phyloP scores from a whole-genome alignment of 1,140 invertebrate species.

The Acromyrmex charruanus region DNA sequence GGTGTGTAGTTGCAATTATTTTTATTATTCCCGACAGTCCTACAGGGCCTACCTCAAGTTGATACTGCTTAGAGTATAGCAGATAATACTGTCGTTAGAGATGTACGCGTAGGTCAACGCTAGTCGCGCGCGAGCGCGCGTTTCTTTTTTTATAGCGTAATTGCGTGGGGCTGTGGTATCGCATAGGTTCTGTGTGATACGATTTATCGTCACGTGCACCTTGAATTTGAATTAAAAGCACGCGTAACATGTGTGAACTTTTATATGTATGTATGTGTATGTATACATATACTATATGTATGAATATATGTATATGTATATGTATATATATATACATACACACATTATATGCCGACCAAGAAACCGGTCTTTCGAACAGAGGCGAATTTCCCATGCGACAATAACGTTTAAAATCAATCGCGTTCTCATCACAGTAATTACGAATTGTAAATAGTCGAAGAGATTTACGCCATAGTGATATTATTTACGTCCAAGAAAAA shows the following conservation, averaged over 20 bases:
- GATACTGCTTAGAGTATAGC: slow-evolving; percentile 58
- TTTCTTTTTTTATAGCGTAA: slow-evolving; percentile 9
- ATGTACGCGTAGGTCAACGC: slow-evolving; percentile 55
- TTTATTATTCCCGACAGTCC: slow-evolving; percentile 76
- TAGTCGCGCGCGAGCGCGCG: slow-evolving; percentile 1
- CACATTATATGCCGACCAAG: background rate
- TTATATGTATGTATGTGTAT: slow-evolving; percentile 13
- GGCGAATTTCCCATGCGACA: slow-evolving; percentile 42
- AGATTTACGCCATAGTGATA: slow-evolving; percentile 16
- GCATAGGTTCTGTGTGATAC: slow-evolving; percentile 1
- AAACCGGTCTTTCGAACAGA: slow-evolving; percentile 24
- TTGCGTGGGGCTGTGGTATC: slow-evolving; percentile 14
- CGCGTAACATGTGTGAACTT: slow-evolving; percentile 41
- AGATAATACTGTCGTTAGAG: slow-evolving; percentile 33
- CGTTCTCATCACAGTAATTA: slow-evolving; percentile 15
- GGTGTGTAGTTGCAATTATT: slow-evolving; percentile 74
- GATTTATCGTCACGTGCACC: slow-evolving; percentile 14
- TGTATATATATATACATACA: background rate
- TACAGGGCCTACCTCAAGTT: slow-evolving; percentile 82
- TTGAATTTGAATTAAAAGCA: slow-evolving; percentile 15
- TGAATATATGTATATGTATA: background rate
- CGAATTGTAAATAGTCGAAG: slow-evolving; percentile 60
- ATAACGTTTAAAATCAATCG: slow-evolving; percentile 52
- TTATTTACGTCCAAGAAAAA: background rate
- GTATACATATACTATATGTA: background rate